Base-by-base conservation (phyloP, 2,113 vertebrate species). In the Mionectes macconnelli region DNA sequence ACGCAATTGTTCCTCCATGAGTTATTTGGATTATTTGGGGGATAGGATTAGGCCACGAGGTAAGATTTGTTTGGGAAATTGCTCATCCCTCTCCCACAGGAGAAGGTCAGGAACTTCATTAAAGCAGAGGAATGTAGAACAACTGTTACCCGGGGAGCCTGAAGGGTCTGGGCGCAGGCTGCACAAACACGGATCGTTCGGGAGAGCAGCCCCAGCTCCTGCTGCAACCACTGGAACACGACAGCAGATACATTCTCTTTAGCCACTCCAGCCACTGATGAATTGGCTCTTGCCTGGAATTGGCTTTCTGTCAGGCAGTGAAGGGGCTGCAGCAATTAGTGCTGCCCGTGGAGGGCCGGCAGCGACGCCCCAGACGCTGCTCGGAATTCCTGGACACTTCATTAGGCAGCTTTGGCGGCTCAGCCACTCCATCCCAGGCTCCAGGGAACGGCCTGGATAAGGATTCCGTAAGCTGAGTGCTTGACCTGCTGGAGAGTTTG, bases 41-140 rank as follows among this genome's bases (percentile, higher is more conserved):
- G 96, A 97, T 5, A 60, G 69, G 84, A 97, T 96, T 96, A 93
- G 68, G 33, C 53, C 3, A 0, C 2, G 0, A 6, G 64, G 80
- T 4, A 21, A 74, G 75, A 94, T 95, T 96, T 76, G 90, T 93
- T 88, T 5, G 5, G 86, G 47, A 96, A 94, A 87, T 91, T 93
- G 81, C 94, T 88, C 8, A 2, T 76, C 75, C 49, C 73, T 72
- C 93, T 77, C 62, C 57, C 7, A 7, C 72, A 57, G 79, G 90
- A 85, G 84, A 89, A 94, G 95, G 96, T 95, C 95, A 50, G 66
- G 89, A 88, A 95, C 93, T 96, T 96, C 93, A 93, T 97, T 97
- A 96, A 88, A 95, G 22, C 42, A 84, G 94, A 95, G 96, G 83
- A 93, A 96, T 94, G 93, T 56, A 56, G 86, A 92, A 86, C 85